These are phyloP conservation scores for Cryptocephalus primarius DNA, from an alignment of 2,888 invertebrate species.

Conservation along the genomic window DNA sequence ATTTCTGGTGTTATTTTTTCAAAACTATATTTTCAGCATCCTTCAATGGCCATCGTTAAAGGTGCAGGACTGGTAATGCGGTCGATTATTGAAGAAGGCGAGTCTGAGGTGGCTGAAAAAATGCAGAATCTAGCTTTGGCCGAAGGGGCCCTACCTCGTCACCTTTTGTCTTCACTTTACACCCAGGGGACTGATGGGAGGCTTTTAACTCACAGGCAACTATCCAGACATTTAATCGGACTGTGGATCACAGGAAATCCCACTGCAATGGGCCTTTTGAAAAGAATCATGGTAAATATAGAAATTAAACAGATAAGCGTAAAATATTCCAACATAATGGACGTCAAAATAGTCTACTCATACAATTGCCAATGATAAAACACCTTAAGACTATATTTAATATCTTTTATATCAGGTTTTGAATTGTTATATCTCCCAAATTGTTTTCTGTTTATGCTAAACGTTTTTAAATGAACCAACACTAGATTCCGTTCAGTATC, in stretches of 20 bases:
- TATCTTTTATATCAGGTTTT: too few species aligned
- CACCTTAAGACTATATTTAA: too few species aligned
- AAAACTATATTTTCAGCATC: constrained; percentile 52
- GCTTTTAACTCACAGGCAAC: constrained; percentile 75
- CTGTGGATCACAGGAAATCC: constrained; percentile 95
- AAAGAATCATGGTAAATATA: constrained; percentile 69
- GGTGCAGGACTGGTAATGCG: constrained; percentile 96
- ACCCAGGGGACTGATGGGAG: constrained; percentile 70
- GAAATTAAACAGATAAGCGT: neutral
- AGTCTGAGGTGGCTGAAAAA: constrained; percentile 76
- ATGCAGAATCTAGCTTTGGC: constrained; percentile 95
- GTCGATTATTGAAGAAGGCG: constrained; percentile 95
- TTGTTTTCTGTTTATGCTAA: too few species aligned
- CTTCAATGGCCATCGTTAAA: constrained; percentile 95
- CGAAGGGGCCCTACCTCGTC: constrained; percentile 91
- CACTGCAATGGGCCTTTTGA: constrained; percentile 76
- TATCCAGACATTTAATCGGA: constrained; percentile 87
- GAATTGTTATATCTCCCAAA: too few species aligned
- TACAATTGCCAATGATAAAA: too few species aligned
- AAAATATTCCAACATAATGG: neutral
- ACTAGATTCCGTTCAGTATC: too few species aligned
- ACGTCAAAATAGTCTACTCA: too few species aligned
- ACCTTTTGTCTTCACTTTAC: constrained; percentile 83
- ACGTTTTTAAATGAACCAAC: too few species aligned
- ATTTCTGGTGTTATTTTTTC: too few species aligned